Evolutionary conservation across 2,113 vertebrate species (phyloP).

Genomic region (Eupsittula cactorum): DNA sequence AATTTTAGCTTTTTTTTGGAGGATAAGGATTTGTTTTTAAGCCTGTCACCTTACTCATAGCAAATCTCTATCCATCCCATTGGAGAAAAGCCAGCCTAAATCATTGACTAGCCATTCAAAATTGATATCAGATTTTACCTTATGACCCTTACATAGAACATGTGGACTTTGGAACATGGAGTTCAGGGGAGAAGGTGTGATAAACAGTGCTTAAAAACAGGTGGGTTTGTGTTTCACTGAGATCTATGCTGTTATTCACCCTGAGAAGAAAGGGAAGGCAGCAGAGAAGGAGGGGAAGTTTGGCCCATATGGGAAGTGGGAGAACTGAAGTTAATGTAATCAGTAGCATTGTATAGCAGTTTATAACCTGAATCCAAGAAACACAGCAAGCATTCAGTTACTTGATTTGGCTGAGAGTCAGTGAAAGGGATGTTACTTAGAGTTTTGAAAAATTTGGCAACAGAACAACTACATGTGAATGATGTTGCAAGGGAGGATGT

Average conservation of each 20-base stretch:
- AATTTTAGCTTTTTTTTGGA: neutral
- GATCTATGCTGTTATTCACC: neutral
- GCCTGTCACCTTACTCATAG: neutral
- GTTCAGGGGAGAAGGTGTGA: neutral
- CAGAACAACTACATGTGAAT: constrained; percentile 33
- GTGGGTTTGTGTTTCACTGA: neutral
- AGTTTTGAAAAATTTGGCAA: constrained; percentile 71
- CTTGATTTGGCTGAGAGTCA: constrained; percentile 55
- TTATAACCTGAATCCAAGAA: constrained; percentile 61
- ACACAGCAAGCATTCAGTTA: constrained; percentile 30
- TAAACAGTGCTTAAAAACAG: neutral
- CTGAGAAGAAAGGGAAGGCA: neutral
- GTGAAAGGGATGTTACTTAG: constrained; percentile 54
- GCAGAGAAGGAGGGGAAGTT: neutral
- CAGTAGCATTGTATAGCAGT: constrained; percentile 4
- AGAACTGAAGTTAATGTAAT: constrained; percentile 13
- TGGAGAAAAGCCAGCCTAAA: neutral
- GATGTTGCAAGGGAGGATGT: constrained; percentile 73
- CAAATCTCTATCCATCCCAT: neutral
- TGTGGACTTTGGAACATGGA: neutral
- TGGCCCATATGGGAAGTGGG: neutral
- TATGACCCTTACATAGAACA: neutral
- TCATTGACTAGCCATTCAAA: neutral
- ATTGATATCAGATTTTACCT: neutral
- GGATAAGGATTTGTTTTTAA: neutral